Evolutionary conservation across 37 sponge, comb jelly and placozoan genomes (phyloP), one percentile per base, ranked within the genome.

Genomic region (Hormiphora californensis): DNA sequence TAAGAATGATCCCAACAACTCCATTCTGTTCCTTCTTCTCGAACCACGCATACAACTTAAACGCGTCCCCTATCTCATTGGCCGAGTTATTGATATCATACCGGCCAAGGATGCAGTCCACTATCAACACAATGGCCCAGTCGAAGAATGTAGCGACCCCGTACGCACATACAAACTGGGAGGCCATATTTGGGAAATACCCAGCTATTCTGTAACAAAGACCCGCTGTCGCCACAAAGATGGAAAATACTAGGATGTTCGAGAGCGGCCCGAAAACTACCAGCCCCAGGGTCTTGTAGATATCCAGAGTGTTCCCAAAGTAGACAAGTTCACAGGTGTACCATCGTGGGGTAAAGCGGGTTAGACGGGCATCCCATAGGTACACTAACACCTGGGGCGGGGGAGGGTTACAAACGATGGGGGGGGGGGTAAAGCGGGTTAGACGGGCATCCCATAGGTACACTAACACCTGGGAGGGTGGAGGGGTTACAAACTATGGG

Each of bases 41-140:
- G 86, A 88, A 88, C 15, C 38, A 23, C 46, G 40, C 54, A 38
- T 88, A 88, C 33, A 88, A 78, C 55, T 88, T 88, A 35, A 67
- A 63, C 35, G 89, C 89, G 39, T 88, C 89, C 39, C 69, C 89
- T n/a, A 88, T 53, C n/a, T n/a, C n/a, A n/a, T n/a, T n/a, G n/a
- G n/a, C n/a, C n/a, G n/a, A n/a, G n/a, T n/a, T n/a, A n/a, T n/a
- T n/a, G 46, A 73, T 73, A 23, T 40, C 44, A 19, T 73, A 73
- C 25, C 81, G 9, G 2, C 81, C 81, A 22, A 46, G 19, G 0
- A 41, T 41, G 27, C 81, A 40, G 23, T 73, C 81, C 9, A 41
- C 23, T 8, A 73, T 73, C 41, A 73, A 30, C 46, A 73, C 81
- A 3, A 73, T 73, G 8, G 43, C 19, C 81, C 81, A 73, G 46